phyloP scores from a whole-genome alignment of 1,140 invertebrate genomes.

The Nixonia krombeini region DNA sequence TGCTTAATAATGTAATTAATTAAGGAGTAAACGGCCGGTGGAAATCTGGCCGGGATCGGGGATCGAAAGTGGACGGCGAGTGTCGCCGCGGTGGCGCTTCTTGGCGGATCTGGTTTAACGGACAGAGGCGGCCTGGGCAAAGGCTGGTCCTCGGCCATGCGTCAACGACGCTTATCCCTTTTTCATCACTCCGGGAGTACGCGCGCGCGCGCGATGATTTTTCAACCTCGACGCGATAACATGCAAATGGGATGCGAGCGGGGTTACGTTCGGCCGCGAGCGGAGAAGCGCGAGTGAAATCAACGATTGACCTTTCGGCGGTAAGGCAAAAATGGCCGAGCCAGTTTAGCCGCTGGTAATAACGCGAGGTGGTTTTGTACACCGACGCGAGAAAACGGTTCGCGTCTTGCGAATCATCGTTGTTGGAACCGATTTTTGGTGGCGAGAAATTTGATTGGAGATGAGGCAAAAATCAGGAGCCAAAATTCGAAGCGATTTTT shows the following conservation, averaged over 20 bases:
- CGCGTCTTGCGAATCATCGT: too few species aligned
- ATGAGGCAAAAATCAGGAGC: too few species aligned
- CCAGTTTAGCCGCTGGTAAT: constrained; percentile 60
- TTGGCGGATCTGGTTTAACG: too few species aligned
- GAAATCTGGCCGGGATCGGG: too few species aligned
- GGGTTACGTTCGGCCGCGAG: constrained; percentile 34
- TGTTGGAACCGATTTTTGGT: constrained; percentile 10
- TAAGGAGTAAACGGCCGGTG: too few species aligned
- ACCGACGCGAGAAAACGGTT: too few species aligned
- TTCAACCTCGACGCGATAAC: constrained; percentile 53
- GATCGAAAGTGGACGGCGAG: too few species aligned
- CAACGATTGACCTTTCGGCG: constrained; percentile 67
- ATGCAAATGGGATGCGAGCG: constrained; percentile 53
- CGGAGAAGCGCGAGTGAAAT: constrained; percentile 67
- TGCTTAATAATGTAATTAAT: too few species aligned
- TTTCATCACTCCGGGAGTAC: constrained; percentile 14
- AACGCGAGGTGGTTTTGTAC: constrained; percentile 23
- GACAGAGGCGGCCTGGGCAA: too few species aligned
- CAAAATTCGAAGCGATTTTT: too few species aligned
- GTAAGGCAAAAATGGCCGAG: constrained; percentile 58
- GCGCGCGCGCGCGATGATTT: constrained; percentile 45
- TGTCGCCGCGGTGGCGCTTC: too few species aligned
- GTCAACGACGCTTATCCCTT: constrained; percentile 20
- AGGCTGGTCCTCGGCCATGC: too few species aligned
- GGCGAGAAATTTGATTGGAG: not conserved